phyloP scores from a whole-genome alignment of 1,140 invertebrate genomes.

The Coptotermes formosanus region DNA sequence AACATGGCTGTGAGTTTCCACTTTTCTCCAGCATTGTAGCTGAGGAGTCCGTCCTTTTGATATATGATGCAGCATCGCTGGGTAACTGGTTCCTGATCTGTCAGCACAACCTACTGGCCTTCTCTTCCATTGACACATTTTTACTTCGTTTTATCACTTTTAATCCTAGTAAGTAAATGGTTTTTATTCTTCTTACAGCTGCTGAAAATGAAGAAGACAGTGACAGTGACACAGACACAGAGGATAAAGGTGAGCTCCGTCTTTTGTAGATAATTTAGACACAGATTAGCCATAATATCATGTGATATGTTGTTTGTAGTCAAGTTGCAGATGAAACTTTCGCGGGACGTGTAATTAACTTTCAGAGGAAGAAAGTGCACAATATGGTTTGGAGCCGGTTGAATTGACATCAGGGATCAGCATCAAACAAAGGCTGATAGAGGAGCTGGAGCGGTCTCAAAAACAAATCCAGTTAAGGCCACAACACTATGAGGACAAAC shows the following conservation, averaged over 20 bases:
- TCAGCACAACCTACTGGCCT: too few species aligned
- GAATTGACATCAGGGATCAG: constrained; percentile 87
- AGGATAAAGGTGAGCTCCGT: constrained; percentile 24
- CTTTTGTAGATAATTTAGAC: neutral
- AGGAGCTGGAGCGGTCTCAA: constrained; percentile 89
- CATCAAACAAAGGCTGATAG: constrained; percentile 88
- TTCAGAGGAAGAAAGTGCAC: neutral
- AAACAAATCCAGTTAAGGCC: constrained; percentile 77
- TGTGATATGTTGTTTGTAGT: neutral
- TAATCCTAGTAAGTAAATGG: neutral
- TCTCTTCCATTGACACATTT: neutral
- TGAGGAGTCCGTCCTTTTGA: too few species aligned
- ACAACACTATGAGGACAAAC: constrained; percentile 91
- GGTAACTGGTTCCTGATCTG: too few species aligned
- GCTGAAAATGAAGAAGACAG: constrained; percentile 37
- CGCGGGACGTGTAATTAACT: neutral
- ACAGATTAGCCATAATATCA: too few species aligned
- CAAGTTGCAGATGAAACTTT: neutral
- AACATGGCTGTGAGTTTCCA: too few species aligned
- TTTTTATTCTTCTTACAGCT: neutral
- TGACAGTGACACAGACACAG: constrained; percentile 34
- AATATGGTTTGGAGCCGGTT: constrained; percentile 65
- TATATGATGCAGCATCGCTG: too few species aligned
- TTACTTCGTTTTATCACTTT: too few species aligned
- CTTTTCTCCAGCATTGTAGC: too few species aligned